Percentiles rank a stretch among this genome's conserved stretches.
These are phyloP conservation scores for Tethea ocularis DNA, from an alignment of 2,888 invertebrate species.

Conservation along the genomic window DNA sequence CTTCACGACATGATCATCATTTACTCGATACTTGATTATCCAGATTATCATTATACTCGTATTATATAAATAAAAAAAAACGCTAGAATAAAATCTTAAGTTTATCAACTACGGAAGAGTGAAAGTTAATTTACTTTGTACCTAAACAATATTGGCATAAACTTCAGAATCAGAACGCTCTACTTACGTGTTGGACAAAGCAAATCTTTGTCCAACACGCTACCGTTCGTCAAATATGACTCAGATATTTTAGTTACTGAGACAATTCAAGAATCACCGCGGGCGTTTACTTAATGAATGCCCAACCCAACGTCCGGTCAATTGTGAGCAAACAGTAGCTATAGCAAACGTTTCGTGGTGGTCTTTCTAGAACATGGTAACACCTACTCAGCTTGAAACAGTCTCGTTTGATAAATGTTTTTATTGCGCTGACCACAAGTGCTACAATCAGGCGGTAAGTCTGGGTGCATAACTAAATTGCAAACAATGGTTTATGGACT, in stretches of 20 bases:
- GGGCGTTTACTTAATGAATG: slow-evolving; percentile 35
- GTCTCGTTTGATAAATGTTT: slow-evolving; percentile 63
- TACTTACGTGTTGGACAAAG: neutral
- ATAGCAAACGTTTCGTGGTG: slow-evolving; percentile 51
- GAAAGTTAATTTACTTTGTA: too few species aligned
- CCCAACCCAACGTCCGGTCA: slow-evolving; percentile 46
- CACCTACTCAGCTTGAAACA: slow-evolving; percentile 51
- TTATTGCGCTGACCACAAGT: slow-evolving; percentile 62
- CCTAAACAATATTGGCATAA: neutral
- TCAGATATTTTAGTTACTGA: slow-evolving; percentile 33
- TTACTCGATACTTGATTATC: too few species aligned
- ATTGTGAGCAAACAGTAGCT: slow-evolving; percentile 57
- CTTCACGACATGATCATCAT: too few species aligned
- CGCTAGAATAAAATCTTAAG: too few species aligned
- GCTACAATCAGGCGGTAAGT: slow-evolving; percentile 68
- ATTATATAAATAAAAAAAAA: too few species aligned
- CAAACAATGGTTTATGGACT: slow-evolving; percentile 69
- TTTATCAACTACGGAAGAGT: too few species aligned
- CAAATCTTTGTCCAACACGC: slow-evolving; percentile 10
- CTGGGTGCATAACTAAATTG: slow-evolving; percentile 63
- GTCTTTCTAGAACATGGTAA: slow-evolving; percentile 66
- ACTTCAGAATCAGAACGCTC: slow-evolving; percentile 11
- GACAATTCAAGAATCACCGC: slow-evolving; percentile 41
- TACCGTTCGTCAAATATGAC: slow-evolving; percentile 22
- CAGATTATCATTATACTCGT: too few species aligned